A percentile compares a stretch with the other conserved stretches of the same genome.
phyloP scores from a whole-genome alignment of 2,113 vertebrate species.

The Percopsis transmontana region DNA sequence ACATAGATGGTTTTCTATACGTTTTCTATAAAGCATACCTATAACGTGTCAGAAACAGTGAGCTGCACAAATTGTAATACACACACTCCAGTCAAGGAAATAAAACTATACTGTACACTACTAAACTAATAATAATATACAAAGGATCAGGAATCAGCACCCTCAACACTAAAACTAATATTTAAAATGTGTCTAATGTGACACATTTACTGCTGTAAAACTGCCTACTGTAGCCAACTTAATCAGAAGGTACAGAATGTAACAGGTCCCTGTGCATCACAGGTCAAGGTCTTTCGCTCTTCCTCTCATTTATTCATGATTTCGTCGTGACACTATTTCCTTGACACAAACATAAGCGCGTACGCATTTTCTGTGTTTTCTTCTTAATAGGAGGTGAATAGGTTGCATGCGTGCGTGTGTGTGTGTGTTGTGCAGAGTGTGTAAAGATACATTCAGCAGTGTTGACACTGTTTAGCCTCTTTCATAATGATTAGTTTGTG shows the following conservation, averaged over 20 bases:
- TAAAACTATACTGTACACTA: too few relatives aligned
- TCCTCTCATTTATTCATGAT: conserved; percentile 24
- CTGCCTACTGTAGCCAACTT: too few relatives aligned
- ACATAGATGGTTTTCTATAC: too few relatives aligned
- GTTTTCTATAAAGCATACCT: too few relatives aligned
- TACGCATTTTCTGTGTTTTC: conserved; percentile 30
- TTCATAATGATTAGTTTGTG: not conserved
- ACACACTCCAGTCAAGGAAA: too few relatives aligned
- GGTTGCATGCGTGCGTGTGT: conserved; percentile 8
- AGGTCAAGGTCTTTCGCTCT: conserved; percentile 34
- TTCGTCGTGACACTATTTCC: conserved; percentile 36
- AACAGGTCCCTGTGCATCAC: conserved; percentile 17
- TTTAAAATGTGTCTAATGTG: too few relatives aligned
- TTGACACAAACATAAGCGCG: conserved; percentile 15
- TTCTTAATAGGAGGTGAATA: not conserved
- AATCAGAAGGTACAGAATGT: conserved; percentile 5
- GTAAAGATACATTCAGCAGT: not conserved
- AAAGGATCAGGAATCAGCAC: too few relatives aligned
- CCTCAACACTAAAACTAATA: too few relatives aligned
- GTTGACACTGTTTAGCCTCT: not conserved
- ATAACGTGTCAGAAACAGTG: too few relatives aligned
- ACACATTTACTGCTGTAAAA: too few relatives aligned
- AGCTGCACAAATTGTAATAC: too few relatives aligned
- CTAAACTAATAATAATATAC: too few relatives aligned
- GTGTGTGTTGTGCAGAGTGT: not conserved